These are phyloP conservation scores for Torymus tubicola DNA, from an alignment of 2,888 invertebrate genomes.

Conservation along the genomic window DNA sequence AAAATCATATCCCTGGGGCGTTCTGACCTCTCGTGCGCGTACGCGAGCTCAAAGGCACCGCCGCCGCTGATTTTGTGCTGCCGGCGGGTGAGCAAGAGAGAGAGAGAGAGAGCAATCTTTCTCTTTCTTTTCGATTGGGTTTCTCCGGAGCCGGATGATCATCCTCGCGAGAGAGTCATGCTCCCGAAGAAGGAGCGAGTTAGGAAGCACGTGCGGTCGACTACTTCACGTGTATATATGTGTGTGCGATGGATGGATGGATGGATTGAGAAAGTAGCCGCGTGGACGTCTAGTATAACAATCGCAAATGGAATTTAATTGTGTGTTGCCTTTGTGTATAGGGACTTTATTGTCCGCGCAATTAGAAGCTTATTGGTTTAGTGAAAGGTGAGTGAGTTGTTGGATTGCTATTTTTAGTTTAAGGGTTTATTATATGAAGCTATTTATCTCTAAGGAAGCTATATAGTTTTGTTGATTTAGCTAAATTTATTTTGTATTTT, in stretches of 20 bases:
- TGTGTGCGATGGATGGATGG: too few species aligned
- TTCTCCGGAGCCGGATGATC: conserved; percentile 20
- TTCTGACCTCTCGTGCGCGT: conserved; percentile 69
- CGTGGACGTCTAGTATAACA: too few species aligned
- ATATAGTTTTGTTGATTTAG: too few species aligned
- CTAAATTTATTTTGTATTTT: too few species aligned
- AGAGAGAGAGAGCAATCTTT: conserved; percentile 20
- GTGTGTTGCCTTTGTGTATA: too few species aligned
- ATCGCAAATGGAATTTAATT: too few species aligned
- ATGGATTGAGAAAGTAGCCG: neutral
- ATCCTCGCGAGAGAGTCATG: conserved; percentile 21
- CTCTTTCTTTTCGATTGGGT: neutral
- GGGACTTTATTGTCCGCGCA: too few species aligned
- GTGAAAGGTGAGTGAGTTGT: too few species aligned
- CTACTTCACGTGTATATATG: conserved; percentile 4
- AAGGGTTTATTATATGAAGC: too few species aligned
- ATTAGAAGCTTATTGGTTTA: too few species aligned
- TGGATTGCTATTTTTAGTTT: too few species aligned
- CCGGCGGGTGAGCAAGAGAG: conserved; percentile 63
- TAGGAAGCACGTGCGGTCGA: neutral
- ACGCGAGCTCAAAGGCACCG: conserved; percentile 72
- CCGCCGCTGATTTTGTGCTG: conserved; percentile 60
- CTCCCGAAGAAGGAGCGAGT: conserved; percentile 5
- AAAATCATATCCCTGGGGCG: conserved; percentile 66
- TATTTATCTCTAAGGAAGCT: too few species aligned